A percentile compares a stretch with the other conserved stretches of the same genome.
Conservation (phyloP, 2,888 invertebrate genomes). For the Brachyptera risi region DNA sequence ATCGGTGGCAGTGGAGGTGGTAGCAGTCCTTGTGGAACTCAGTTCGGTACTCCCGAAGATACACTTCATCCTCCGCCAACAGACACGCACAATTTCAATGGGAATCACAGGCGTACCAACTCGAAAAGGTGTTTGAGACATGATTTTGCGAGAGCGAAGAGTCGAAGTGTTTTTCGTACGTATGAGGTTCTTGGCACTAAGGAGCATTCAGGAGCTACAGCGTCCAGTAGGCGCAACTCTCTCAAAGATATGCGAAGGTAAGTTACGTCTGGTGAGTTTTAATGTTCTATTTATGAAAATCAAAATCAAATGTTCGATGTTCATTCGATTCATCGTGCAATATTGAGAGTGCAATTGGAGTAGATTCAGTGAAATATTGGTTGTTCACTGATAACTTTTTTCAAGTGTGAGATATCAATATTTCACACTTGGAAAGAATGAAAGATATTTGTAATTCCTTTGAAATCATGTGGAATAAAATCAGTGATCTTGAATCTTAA, state of each 20-base stretch:
- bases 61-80: background rate
- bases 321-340: too few species aligned
- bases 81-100: conserved; percentile 7
- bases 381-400: too few species aligned
- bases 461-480: too few species aligned
- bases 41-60: conserved; percentile 13
- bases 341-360: too few species aligned
- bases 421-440: too few species aligned
- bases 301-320: too few species aligned
- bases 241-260: conserved; percentile 50
- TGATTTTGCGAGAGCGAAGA: conserved; percentile 49
- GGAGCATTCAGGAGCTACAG: conserved; percentile 31
- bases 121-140: conserved; percentile 49
- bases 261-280: background rate
- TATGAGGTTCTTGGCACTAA: conserved; percentile 41
- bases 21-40: conserved; percentile 21
- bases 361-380: too few species aligned
- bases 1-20: conserved; percentile 20
- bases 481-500: too few species aligned
- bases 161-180: conserved; percentile 47
- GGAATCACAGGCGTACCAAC: conserved; percentile 40
- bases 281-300: too few species aligned
- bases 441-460: too few species aligned
- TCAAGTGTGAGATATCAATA: too few species aligned
- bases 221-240: conserved; percentile 44